phyloP scores from a whole-genome alignment of 2,797 vertebrate genomes.

The Euphonia xanthogaster region DNA sequence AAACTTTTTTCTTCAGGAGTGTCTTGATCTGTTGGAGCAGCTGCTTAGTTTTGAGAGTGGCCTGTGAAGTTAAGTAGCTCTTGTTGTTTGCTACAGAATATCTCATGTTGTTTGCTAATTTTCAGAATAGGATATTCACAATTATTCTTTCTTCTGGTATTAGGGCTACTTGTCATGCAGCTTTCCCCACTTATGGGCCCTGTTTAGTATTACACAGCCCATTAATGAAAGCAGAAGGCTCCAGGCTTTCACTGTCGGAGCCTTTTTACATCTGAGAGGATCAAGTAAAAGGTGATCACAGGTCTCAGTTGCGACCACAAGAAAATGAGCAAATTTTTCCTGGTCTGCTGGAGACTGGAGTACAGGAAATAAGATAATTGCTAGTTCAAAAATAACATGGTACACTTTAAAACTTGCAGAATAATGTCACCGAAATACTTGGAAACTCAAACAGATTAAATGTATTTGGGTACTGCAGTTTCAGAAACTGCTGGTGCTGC shows the following conservation, averaged over 20 bases:
- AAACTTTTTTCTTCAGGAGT: neutral
- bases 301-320: neutral
- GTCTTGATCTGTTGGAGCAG: neutral
- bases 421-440: rapidly evolving
- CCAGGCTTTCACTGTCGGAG: rapidly evolving
- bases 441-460: neutral
- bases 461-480: neutral
- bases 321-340: neutral
- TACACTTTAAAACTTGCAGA: neutral
- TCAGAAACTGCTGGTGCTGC: neutral
- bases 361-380: neutral
- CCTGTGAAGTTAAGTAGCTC: neutral
- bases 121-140: neutral
- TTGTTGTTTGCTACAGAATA: neutral
- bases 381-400: neutral
- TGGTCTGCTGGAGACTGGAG: neutral
- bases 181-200: neutral
- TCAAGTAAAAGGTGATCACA: neutral
- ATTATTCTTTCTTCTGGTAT: neutral
- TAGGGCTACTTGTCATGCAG: neutral
- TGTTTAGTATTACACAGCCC: neutral
- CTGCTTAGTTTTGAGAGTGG: neutral
- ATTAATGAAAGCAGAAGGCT: neutral
- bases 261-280: neutral
- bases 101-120: neutral